phyloP scores from a whole-genome alignment of 2,113 vertebrate species.

The Tachysurus fulvidraco region DNA sequence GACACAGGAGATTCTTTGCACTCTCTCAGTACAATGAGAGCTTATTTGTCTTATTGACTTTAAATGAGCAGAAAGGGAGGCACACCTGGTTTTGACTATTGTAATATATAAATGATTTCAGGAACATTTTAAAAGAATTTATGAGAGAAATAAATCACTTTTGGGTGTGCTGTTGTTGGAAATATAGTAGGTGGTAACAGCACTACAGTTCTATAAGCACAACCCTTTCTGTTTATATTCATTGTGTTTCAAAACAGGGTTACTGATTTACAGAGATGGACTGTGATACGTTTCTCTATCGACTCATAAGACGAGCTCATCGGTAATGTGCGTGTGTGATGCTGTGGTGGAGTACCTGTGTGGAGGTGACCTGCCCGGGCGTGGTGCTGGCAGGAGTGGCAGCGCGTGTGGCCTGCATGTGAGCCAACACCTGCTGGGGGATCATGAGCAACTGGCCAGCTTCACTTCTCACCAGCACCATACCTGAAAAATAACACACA shows the following conservation, averaged over 20 bases:
- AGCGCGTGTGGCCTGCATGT: conserved; percentile 87
- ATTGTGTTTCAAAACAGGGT: background rate
- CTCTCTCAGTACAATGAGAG: background rate
- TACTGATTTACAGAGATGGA: too few species aligned
- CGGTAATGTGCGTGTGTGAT: background rate
- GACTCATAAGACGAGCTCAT: background rate
- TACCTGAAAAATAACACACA: conserved; percentile 73
- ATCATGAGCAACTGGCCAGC: conserved; percentile 94
- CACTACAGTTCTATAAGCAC: background rate
- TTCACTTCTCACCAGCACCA: conserved; percentile 93
- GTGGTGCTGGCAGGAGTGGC: conserved; percentile 83
- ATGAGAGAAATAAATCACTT: too few species aligned
- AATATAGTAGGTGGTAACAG: background rate
- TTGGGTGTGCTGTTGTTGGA: too few species aligned
- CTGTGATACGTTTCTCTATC: background rate
- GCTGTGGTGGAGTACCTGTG: conserved; percentile 74
- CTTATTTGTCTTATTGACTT: background rate
- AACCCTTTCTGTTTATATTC: background rate
- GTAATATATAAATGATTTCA: background rate
- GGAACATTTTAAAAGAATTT: too few species aligned
- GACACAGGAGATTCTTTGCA: background rate
- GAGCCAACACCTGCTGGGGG: conserved; percentile 90
- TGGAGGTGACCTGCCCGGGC: conserved; percentile 80
- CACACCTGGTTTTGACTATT: background rate
- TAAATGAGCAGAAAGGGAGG: background rate